Evolutionary conservation across 2,113 vertebrate species (phyloP).

Genomic region (Chionomys nivalis): DNA sequence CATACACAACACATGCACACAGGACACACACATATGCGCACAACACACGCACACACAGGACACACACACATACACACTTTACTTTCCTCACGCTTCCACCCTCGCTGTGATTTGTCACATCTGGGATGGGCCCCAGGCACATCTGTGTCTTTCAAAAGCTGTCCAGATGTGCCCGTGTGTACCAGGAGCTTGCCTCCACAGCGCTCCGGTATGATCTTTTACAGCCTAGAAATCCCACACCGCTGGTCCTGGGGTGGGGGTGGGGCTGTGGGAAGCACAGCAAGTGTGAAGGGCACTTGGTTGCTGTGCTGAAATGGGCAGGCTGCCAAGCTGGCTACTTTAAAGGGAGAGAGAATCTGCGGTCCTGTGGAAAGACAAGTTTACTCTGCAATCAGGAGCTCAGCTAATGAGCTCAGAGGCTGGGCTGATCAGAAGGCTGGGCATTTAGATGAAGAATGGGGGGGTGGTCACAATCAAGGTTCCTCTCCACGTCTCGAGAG

Average conservation of each 20-base stretch:
- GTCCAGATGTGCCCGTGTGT: background rate
- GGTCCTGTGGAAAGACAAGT: constrained; percentile 42
- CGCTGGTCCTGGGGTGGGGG: background rate
- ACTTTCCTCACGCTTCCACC: accelerated
- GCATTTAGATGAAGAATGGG: background rate
- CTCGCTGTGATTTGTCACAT: background rate
- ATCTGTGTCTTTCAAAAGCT: background rate
- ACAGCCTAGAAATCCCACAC: constrained; percentile 32
- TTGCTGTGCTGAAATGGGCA: constrained; percentile 15
- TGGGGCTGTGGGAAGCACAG: background rate
- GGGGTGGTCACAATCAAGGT: background rate
- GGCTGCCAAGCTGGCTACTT: constrained; percentile 30
- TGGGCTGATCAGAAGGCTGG: background rate
- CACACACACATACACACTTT: background rate
- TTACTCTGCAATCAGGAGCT: constrained; percentile 24
- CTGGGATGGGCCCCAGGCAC: background rate
- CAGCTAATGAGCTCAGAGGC: background rate
- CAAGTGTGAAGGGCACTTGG: constrained; percentile 18
- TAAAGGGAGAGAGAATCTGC: constrained; percentile 37
- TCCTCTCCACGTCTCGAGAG: background rate
- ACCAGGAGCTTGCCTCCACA: background rate
- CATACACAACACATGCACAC: no score
- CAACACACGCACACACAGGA: background rate
- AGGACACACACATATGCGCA: background rate
- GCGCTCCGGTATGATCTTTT: background rate